Conservation (phyloP, 2,113 vertebrate species). For the Alaudala cheleensis region DNA sequence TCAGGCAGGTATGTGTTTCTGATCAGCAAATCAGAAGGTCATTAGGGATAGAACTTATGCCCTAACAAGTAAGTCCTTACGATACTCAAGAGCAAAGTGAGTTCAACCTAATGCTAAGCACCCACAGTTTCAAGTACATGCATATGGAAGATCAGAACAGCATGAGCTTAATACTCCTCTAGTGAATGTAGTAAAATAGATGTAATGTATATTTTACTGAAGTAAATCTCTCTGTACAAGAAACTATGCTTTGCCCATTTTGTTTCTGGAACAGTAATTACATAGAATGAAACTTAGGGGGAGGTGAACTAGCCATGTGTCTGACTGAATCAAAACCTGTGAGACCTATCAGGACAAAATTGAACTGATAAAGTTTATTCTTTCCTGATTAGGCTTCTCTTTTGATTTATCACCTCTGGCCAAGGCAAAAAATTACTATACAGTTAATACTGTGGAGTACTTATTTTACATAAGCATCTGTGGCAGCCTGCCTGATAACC, state of each 20-base stretch:
- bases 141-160: background rate
- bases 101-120: background rate
- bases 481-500: constrained; percentile 57
- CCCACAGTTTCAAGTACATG: fast-evolving
- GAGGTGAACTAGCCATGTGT: background rate
- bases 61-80: background rate
- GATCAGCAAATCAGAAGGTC: background rate
- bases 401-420: constrained; percentile 87
- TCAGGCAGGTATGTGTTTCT: constrained; percentile 82
- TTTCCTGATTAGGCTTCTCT: constrained; percentile 76
- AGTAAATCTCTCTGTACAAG: background rate
- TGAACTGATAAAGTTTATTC: background rate
- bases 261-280: background rate
- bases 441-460: constrained; percentile 72
- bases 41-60: background rate
- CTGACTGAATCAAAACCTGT: background rate
- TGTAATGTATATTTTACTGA: background rate
- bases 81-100: fast-evolving
- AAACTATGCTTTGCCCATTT: background rate
- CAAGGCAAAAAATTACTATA: constrained; percentile 75
- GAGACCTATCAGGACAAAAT: background rate
- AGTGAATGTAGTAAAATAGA: background rate
- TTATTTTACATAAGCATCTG: constrained; percentile 88
- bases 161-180: background rate
- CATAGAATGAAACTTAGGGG: background rate